These are phyloP conservation scores for Chrysaora quinquecirrha DNA, from an alignment of 30 jellyfish, hydroid and myxozoan species.

Conservation along the genomic window DNA sequence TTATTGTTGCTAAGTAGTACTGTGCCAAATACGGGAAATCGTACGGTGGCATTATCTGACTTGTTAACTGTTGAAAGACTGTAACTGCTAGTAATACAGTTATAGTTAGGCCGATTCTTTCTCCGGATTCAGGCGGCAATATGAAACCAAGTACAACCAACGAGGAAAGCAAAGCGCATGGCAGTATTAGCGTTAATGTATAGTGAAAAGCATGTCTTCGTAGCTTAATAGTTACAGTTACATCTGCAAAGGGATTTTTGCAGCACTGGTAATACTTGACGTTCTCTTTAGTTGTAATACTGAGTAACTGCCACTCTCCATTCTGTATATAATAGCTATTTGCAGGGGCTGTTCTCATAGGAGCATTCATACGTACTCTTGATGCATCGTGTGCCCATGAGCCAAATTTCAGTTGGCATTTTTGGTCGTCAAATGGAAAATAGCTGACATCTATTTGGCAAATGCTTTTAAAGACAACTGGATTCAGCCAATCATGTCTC, in stretches of 20 bases:
- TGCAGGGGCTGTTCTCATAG: slow-evolving; percentile 19
- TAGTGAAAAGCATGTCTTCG: slow-evolving; percentile 73
- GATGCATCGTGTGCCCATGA: slow-evolving; percentile 88
- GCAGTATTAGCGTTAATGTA: slow-evolving; percentile 68
- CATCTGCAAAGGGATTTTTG: slow-evolving; percentile 66
- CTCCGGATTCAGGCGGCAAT: slow-evolving; percentile 88
- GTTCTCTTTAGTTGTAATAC: slow-evolving; percentile 56
- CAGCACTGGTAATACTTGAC: slow-evolving; percentile 74
- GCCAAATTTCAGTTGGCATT: slow-evolving; percentile 76
- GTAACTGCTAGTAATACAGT: slow-evolving; percentile 82
- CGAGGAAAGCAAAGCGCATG: slow-evolving; percentile 80
- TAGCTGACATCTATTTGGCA: slow-evolving; percentile 81
- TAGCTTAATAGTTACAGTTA: slow-evolving; percentile 51
- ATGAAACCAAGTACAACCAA: slow-evolving; percentile 75
- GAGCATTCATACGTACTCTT: slow-evolving; percentile 33
- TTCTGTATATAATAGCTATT: slow-evolving; percentile 62
- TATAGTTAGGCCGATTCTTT: slow-evolving; percentile 73
- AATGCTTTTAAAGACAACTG: slow-evolving; percentile 72
- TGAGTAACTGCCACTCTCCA: slow-evolving; percentile 76
- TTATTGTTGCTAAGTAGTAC: slow-evolving; percentile 70
- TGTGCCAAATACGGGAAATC: slow-evolving; percentile 87
- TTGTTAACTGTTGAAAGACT: slow-evolving; percentile 79
- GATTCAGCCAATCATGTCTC: slow-evolving; percentile 56
- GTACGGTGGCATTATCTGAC: slow-evolving; percentile 84
- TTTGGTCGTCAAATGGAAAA: slow-evolving; percentile 83